Percentiles rank a stretch among this genome's conserved stretches.
These are phyloP conservation scores for Phaethornis superciliosus DNA, from an alignment of 2,113 vertebrate genomes.

Conservation along the genomic window DNA sequence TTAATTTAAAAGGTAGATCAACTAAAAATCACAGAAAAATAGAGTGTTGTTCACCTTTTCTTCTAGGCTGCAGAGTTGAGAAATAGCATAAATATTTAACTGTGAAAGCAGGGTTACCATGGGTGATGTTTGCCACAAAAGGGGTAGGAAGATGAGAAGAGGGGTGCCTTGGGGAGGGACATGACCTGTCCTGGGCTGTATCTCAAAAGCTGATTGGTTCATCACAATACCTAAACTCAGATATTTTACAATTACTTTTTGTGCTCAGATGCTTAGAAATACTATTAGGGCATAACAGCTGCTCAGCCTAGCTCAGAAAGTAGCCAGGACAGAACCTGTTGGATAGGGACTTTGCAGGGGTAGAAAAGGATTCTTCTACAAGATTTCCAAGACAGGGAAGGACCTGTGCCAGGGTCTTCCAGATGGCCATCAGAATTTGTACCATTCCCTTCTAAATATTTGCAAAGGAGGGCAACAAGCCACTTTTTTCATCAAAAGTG, in stretches of 20 bases:
- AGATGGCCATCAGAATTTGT: background rate
- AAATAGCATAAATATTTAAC: background rate
- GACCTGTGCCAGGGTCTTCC: background rate
- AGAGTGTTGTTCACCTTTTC: background rate
- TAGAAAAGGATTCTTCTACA: background rate
- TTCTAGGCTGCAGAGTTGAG: background rate
- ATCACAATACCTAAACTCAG: background rate
- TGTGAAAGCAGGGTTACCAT: background rate
- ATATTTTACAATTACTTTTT: background rate
- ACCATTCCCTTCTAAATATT: background rate
- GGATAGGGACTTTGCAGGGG: background rate
- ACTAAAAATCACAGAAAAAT: background rate
- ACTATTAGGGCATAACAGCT: background rate
- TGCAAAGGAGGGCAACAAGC: background rate
- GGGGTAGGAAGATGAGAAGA: background rate
- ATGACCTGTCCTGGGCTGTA: fast-evolving
- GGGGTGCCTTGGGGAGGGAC: background rate
- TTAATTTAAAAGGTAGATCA: background rate
- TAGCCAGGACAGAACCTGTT: background rate
- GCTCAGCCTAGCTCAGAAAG: background rate
- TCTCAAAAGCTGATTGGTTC: background rate
- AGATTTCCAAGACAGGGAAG: background rate
- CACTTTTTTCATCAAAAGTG: background rate
- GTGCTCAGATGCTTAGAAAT: background rate
- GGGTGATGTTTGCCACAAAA: background rate